A percentile compares a stretch with the other conserved stretches of the same genome.
These are phyloP conservation scores for Fistularia commersonii DNA, from an alignment of 2,797 vertebrate species.

Conservation along the genomic window DNA sequence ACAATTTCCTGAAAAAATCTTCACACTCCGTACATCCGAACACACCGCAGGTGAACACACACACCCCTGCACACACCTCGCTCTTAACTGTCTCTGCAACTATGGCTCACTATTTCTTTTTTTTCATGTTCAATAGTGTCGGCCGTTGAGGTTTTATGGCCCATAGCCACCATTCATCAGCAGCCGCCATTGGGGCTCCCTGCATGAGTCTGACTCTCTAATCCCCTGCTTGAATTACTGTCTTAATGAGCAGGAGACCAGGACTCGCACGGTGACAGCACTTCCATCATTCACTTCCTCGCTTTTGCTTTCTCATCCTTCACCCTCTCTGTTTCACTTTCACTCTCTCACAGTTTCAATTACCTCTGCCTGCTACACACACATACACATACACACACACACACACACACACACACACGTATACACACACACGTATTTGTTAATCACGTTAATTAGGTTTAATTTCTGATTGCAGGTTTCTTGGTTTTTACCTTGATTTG, in stretches of 20 bases:
- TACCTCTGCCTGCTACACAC: background rate
- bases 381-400: too few relatives aligned
- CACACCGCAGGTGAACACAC: background rate
- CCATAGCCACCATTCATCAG: slow-evolving; percentile 43
- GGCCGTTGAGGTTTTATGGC: slow-evolving; percentile 33
- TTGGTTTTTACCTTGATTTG: background rate
- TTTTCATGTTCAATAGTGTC: slow-evolving; percentile 11
- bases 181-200: slow-evolving; percentile 30
- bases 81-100: background rate
- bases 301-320: slow-evolving; percentile 37
- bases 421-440: too few relatives aligned
- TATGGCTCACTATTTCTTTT: slow-evolving; percentile 3
- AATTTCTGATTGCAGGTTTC: background rate
- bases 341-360: slow-evolving; percentile 40
- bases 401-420: too few relatives aligned
- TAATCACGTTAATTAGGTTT: too few relatives aligned
- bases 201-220: slow-evolving; percentile 45
- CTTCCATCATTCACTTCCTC: slow-evolving; percentile 53
- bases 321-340: slow-evolving; percentile 41
- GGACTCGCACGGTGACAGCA: slow-evolving; percentile 36
- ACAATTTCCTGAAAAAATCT: too few relatives aligned
- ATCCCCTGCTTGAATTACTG: slow-evolving; percentile 60
- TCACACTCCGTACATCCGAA: too few relatives aligned
- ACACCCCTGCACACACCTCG: background rate
- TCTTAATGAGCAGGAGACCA: slow-evolving; percentile 62